Conservation (phyloP, 2,797 vertebrate species). For the Clangula hyemalis region DNA sequence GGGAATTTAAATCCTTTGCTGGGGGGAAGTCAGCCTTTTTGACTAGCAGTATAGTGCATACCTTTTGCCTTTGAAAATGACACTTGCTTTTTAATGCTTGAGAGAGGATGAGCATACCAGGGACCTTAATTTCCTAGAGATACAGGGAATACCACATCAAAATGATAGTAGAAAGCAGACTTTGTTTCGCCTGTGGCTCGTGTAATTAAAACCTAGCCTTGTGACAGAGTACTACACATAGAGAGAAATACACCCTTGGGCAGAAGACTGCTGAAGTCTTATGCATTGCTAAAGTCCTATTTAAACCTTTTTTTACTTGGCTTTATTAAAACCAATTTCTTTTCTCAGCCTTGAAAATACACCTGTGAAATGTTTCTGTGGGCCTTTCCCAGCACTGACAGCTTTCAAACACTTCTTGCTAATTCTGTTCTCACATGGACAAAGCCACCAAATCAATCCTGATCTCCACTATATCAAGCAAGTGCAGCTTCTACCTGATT, state of each 20-base stretch:
- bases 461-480: not conserved
- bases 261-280: constrained; percentile 20
- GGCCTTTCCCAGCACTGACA: not conserved
- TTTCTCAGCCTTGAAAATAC: not conserved
- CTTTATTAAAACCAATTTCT: constrained; percentile 52
- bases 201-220: constrained; percentile 63
- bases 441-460: not conserved
- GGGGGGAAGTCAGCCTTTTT: not conserved
- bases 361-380: not conserved
- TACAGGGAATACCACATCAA: constrained; percentile 21
- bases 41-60: not conserved
- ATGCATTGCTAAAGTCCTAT: constrained; percentile 11
- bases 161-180: constrained; percentile 45
- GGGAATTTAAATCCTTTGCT: not conserved
- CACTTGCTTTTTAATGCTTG: not conserved
- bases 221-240: constrained; percentile 5
- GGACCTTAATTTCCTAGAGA: constrained; percentile 27
- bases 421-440: not conserved
- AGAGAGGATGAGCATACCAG: not conserved
- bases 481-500: not conserved
- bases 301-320: constrained; percentile 21
- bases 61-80: not conserved
- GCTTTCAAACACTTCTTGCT: not conserved
- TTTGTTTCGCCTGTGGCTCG: constrained; percentile 35
- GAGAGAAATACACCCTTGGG: constrained; percentile 31